Conservation (phyloP, 2,113 vertebrate species). For the Monarcha castaneiventris region DNA sequence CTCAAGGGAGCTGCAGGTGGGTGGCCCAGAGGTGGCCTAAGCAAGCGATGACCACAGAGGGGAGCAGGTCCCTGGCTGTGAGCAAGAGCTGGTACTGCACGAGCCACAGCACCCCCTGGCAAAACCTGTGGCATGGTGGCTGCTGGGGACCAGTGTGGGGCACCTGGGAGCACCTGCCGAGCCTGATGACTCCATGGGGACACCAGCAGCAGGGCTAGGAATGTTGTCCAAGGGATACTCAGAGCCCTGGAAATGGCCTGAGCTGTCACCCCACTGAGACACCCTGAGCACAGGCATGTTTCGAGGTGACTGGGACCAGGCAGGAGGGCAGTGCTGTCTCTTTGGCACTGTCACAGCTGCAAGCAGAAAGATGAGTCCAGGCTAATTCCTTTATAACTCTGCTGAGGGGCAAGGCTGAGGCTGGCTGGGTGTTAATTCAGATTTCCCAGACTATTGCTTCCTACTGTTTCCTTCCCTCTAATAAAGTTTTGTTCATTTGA, state of each 20-base stretch:
- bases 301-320: not conserved
- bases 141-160: not conserved
- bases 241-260: not conserved
- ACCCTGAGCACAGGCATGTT: not conserved
- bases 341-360: not conserved
- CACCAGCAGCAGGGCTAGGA: not conserved
- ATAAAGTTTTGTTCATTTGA: not conserved
- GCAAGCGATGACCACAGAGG: not conserved
- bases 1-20: accelerated
- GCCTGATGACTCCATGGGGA: not conserved
- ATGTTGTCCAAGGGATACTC: not conserved
- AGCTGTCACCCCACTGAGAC: not conserved
- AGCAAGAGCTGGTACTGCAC: not conserved
- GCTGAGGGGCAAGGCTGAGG: not conserved
- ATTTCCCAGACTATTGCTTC: not conserved
- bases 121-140: not conserved
- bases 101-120: not conserved
- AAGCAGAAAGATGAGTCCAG: not conserved
- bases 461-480: not conserved
- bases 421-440: not conserved
- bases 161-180: not conserved
- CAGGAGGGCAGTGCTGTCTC: not conserved
- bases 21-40: not conserved
- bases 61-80: not conserved
- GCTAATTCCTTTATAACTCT: not conserved